phyloP scores from a whole-genome alignment of 2,797 vertebrate genomes.

The Buphagus erythrorhynchus region DNA sequence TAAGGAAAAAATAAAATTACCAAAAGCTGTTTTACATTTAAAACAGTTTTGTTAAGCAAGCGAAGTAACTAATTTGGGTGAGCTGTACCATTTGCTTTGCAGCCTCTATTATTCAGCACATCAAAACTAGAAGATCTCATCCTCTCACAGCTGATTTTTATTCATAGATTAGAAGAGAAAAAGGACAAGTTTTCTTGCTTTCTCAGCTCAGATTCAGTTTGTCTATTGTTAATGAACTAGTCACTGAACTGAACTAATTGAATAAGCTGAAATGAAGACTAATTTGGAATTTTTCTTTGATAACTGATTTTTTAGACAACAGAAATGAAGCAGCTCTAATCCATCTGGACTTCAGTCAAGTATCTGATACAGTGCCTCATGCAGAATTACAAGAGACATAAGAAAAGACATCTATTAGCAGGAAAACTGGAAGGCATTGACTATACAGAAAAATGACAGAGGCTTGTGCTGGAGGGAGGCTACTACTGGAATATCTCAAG shows the following conservation, averaged over 20 bases:
- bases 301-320: conserved; percentile 17
- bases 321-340: conserved; percentile 20
- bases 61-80: conserved; percentile 9
- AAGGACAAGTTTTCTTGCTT: conserved; percentile 10
- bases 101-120: conserved; percentile 15
- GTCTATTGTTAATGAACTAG: conserved; percentile 46
- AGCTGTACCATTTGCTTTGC: conserved; percentile 19
- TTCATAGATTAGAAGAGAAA: conserved; percentile 27
- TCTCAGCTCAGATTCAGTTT: conserved; percentile 34
- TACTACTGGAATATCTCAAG: conserved; percentile 4
- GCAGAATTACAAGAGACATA: neutral
- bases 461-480: neutral
- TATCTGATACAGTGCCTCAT: neutral
- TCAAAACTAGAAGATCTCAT: conserved; percentile 14
- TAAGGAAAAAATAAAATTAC: conserved; percentile 12
- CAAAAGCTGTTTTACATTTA: conserved; percentile 46
- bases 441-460: neutral
- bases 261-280: conserved; percentile 48
- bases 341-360: conserved; percentile 3
- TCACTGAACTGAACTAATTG: conserved; percentile 50
- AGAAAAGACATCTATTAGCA: neutral
- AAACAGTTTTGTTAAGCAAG: conserved; percentile 50
- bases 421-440: neutral
- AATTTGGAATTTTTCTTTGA: conserved; percentile 55
- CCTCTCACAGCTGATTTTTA: conserved; percentile 42